A percentile compares a stretch with the other conserved stretches of the same genome.
These are phyloP conservation scores for Mus caroli DNA, from an alignment of 2,797 vertebrate species.

Conservation along the genomic window DNA sequence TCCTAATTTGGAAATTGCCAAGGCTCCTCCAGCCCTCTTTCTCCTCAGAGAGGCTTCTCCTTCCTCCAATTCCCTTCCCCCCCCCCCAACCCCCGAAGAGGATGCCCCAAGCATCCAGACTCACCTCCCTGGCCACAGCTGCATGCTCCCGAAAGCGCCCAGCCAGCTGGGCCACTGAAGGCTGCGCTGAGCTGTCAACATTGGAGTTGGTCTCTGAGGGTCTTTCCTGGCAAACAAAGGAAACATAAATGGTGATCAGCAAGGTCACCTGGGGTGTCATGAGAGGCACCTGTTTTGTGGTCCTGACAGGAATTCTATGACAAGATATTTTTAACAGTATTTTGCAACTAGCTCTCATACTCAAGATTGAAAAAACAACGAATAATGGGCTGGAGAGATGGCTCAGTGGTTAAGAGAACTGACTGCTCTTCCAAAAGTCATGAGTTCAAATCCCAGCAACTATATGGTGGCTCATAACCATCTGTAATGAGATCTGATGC, in stretches of 20 bases:
- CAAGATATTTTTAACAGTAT: background rate
- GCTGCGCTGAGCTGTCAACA: conserved; percentile 89
- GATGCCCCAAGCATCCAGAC: conserved; percentile 84
- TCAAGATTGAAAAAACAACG: background rate
- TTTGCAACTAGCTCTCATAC: background rate
- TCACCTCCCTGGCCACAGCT: conserved; percentile 91
- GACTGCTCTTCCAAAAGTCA: no score
- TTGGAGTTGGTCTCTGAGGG: conserved; percentile 81
- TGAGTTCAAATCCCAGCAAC: no score
- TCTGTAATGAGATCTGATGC: no score
- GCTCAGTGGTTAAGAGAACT: no score
- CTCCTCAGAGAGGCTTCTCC: conserved; percentile 14
- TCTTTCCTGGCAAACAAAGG: conserved; percentile 86
- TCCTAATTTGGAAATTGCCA: conserved; percentile 71
- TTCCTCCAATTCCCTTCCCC: conserved; percentile 34
- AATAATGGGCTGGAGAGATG: background rate
- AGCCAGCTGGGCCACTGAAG: conserved; percentile 95
- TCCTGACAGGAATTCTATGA: background rate
- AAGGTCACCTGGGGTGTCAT: rapidly evolving
- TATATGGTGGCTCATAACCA: no score
- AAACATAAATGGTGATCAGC: conserved; percentile 22
- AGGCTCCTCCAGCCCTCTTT: background rate
- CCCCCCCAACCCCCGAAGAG: conserved; percentile 20
- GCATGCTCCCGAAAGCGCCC: conserved; percentile 94
- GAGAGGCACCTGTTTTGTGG: background rate